A percentile compares a stretch with the other conserved stretches of the same genome.
Conservation (phyloP, 1,140 invertebrate species). For the Nasonia giraulti region DNA sequence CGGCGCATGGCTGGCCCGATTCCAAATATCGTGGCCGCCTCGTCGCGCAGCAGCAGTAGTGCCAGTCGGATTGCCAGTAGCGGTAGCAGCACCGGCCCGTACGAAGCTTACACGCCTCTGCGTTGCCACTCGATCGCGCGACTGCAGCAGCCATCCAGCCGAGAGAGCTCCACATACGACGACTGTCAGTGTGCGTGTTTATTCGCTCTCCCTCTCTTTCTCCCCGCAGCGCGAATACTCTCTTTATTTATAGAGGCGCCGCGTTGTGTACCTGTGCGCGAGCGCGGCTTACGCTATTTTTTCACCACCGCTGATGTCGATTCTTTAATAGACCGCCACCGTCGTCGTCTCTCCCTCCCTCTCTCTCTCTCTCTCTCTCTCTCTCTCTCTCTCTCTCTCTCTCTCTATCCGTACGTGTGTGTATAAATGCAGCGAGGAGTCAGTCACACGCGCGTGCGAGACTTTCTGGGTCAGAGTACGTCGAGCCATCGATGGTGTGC, state of each 20-base stretch:
- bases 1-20: slow-evolving; percentile 69
- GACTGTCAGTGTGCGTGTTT: slow-evolving; percentile 9
- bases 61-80: slow-evolving; percentile 53
- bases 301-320: background rate
- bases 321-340: background rate
- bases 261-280: too few species aligned
- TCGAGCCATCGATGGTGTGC: background rate
- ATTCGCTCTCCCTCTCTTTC: background rate
- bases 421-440: background rate
- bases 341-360: too few species aligned
- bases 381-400: background rate
- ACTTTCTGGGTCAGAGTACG: background rate
- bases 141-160: background rate
- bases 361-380: background rate
- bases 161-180: background rate
- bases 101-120: slow-evolving; percentile 34
- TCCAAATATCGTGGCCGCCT: slow-evolving; percentile 61
- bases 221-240: background rate
- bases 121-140: slow-evolving; percentile 44
- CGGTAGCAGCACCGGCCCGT: slow-evolving; percentile 60
- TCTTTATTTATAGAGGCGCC: background rate
- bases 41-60: background rate
- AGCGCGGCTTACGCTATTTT: background rate
- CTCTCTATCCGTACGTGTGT: background rate
- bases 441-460: background rate